Percentiles rank a stretch among this genome's conserved stretches.
These are phyloP conservation scores for Cettia cetti DNA, from an alignment of 2,113 vertebrate genomes.

Conservation along the genomic window DNA sequence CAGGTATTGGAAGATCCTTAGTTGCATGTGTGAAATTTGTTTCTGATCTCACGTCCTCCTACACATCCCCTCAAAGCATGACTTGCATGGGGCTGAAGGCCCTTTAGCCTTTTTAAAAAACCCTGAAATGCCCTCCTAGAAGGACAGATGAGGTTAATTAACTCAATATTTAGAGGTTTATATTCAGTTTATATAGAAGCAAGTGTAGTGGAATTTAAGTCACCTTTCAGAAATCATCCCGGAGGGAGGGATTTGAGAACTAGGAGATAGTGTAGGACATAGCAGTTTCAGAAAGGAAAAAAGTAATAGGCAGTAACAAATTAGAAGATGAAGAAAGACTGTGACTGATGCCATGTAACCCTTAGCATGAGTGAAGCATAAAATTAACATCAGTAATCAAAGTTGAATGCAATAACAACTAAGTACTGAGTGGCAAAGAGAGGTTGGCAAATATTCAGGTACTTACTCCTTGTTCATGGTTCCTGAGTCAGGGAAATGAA, in stretches of 20 bases:
- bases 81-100: not conserved
- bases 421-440: not conserved
- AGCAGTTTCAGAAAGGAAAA: not conserved
- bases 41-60: not conserved
- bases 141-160: not conserved
- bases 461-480: conserved; percentile 40
- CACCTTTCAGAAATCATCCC: not conserved
- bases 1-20: not conserved
- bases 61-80: not conserved
- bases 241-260: not conserved
- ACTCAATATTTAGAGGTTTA: not conserved
- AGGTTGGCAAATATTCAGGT: not conserved
- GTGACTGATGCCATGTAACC: not conserved
- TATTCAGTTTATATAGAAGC: not conserved
- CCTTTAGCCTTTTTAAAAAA: not conserved
- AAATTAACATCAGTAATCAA: not conserved
- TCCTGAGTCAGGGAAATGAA: not conserved
- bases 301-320: not conserved
- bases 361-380: not conserved
- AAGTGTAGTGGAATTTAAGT: not conserved
- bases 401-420: not conserved
- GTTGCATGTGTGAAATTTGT: not conserved
- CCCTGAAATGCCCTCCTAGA: not conserved
- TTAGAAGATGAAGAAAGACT: not conserved
- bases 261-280: not conserved